Percentiles rank a stretch among this genome's conserved stretches.
phyloP scores from a whole-genome alignment of 1,140 invertebrate genomes.

The Oncopeltus fasciatus region DNA sequence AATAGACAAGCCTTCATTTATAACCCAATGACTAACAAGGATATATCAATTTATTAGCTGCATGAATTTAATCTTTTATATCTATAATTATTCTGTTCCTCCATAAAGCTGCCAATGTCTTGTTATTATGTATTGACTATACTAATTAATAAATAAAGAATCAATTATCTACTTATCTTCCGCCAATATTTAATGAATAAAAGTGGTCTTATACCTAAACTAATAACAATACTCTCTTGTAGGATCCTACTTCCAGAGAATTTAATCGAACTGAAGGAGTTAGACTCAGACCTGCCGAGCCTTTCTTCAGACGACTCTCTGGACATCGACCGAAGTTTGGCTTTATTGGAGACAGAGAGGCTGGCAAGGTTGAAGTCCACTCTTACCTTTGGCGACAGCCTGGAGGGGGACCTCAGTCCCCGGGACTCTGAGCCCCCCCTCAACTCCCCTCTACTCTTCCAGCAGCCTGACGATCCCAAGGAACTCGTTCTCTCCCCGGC shows the following conservation, averaged over 20 bases:
- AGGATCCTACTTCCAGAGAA: slow-evolving; percentile 20
- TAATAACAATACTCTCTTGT: too few relatives aligned
- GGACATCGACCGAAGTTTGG: slow-evolving; percentile 17
- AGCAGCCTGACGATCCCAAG: not conserved
- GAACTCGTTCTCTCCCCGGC: slow-evolving; percentile 23
- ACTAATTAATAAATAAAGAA: too few relatives aligned
- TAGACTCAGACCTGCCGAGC: slow-evolving; percentile 20
- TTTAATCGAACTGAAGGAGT: slow-evolving; percentile 18
- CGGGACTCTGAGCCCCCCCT: slow-evolving; percentile 19
- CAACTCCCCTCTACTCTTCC: slow-evolving; percentile 12
- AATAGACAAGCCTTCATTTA: too few relatives aligned
- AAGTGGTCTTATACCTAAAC: too few relatives aligned
- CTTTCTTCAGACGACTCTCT: slow-evolving; percentile 22
- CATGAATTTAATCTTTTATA: too few relatives aligned
- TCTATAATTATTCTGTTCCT: too few relatives aligned
- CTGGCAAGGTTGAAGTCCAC: slow-evolving; percentile 24
- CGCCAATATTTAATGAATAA: too few relatives aligned
- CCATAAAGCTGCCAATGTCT: too few relatives aligned
- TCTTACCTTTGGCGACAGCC: slow-evolving; percentile 24
- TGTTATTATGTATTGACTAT: too few relatives aligned
- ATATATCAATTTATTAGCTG: too few relatives aligned
- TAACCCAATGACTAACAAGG: slow-evolving; percentile 10
- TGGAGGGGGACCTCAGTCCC: slow-evolving; percentile 18
- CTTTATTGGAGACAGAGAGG: slow-evolving; percentile 15
- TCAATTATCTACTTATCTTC: too few relatives aligned